These are phyloP conservation scores for Catostomus latipinnis DNA, from an alignment of 2,797 vertebrate species.

Conservation along the genomic window DNA sequence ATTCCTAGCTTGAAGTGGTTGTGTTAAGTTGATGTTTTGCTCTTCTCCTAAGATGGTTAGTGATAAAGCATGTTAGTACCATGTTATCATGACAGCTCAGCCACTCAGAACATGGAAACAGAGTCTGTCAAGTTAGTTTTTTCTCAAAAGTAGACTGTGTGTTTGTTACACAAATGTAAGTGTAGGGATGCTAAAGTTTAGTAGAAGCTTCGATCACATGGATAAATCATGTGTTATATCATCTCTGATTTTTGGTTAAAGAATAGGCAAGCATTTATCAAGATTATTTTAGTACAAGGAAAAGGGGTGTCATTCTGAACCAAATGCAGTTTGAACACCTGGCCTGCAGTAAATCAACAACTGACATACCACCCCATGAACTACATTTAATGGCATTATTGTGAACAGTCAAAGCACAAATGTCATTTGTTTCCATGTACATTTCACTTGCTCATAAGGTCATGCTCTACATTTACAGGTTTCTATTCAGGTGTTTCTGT, in stretches of 20 bases:
- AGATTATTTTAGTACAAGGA: no score
- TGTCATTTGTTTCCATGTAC: slow-evolving; percentile 45
- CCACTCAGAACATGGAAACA: background rate
- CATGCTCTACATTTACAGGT: slow-evolving; percentile 1
- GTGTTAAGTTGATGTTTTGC: background rate
- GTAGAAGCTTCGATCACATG: background rate
- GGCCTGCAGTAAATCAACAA: background rate
- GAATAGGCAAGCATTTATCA: no score
- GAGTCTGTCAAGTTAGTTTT: background rate
- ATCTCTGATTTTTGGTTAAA: no score
- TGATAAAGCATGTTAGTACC: slow-evolving; percentile 47
- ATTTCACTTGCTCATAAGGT: background rate
- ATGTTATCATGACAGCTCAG: slow-evolving; percentile 31
- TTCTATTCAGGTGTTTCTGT: slow-evolving; percentile 6
- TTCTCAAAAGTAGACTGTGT: background rate
- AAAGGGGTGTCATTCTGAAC: background rate
- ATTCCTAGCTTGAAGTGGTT: background rate
- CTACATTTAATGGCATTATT: background rate
- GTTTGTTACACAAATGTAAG: background rate
- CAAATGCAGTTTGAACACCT: background rate
- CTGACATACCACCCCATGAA: background rate
- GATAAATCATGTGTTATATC: background rate
- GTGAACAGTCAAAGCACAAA: slow-evolving; percentile 8
- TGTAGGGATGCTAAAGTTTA: background rate
- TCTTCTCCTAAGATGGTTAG: slow-evolving; percentile 38